phyloP scores from a whole-genome alignment of 2,113 vertebrate species.

The Scartelaos histophorus region DNA sequence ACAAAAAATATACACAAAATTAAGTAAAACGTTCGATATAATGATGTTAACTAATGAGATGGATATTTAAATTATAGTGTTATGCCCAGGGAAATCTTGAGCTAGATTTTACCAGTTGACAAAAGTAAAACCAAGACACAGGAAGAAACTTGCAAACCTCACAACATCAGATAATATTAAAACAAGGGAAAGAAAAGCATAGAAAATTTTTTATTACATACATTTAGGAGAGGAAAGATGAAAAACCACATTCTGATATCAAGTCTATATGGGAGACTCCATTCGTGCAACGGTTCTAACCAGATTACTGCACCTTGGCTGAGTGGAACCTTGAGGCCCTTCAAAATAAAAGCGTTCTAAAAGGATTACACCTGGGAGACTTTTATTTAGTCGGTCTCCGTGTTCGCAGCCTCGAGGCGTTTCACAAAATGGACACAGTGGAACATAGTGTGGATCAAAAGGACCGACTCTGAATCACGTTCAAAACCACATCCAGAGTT shows the following conservation, averaged over 20 bases:
- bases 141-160: not conserved
- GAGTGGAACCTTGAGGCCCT: constrained; percentile 37
- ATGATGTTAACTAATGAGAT: no score
- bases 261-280: not conserved
- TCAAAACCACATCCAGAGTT: not conserved
- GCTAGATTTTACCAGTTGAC: no score
- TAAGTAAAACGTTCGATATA: no score
- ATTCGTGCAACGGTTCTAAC: constrained; percentile 35
- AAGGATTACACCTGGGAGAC: constrained; percentile 55
- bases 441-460: constrained; percentile 38
- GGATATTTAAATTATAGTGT: no score
- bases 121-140: no score
- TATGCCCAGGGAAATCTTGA: no score
- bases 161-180: not conserved
- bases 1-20: no score
- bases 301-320: constrained; percentile 53
- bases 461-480: not conserved
- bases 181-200: not conserved
- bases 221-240: not conserved
- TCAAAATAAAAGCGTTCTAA: constrained; percentile 60
- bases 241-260: not conserved
- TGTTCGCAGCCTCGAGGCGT: constrained; percentile 44
- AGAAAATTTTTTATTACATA: constrained; percentile 16
- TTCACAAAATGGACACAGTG: constrained; percentile 22
- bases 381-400: constrained; percentile 55